Base-by-base conservation (phyloP, 2,888 invertebrate species). In the Thereva unica region DNA sequence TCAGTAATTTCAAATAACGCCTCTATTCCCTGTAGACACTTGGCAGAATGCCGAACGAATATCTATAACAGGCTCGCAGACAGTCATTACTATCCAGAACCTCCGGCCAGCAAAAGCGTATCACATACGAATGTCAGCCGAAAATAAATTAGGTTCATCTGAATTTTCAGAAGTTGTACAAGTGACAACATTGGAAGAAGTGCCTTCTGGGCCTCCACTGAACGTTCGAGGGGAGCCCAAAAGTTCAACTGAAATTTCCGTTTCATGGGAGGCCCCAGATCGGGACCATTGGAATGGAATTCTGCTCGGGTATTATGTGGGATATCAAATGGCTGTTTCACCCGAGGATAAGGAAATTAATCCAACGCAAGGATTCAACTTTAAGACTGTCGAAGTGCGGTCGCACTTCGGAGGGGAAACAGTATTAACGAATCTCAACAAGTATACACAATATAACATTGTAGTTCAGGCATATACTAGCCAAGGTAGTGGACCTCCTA, bases 391-490 rank as follows among this genome's bases (percentile, higher is more conserved):
- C 0, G 91, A 91, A 79, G 81, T 87, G 67, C 85, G 89, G n/a
- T 85, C 88, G 0, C 90, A 91, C 71, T 87, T 85, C 68, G 88
- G 89, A 0, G 87, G 87, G 44, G 87, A 90, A 69, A 85, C 89
- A 2, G 83, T 86, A 6, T 80, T 91, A 38, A 85, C 86, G 59
- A 90, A 89, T 42, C 83, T 93, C 42, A 86, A 88, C 75, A 92
- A 92, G 79, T 92, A 88, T 78, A 89, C 92, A 1, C 86, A 87
- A 5, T 93, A 93, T 76, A 89, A 89, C 72, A 88, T 93, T 38
- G 89, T 93, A 52, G 91, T 93, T 2, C 92, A 93, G 80, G 92
- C 93, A 35, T 93, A 92, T 77, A 93, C 93, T 73, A 92, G 90
- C 75, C 85, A 92, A 74, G 93, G 93, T 35, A 90, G 92, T 53